A percentile compares a stretch with the other conserved stretches of the same genome.
These are phyloP conservation scores for Capromys pilorides DNA, from an alignment of 2,797 vertebrate genomes.

Conservation along the genomic window DNA sequence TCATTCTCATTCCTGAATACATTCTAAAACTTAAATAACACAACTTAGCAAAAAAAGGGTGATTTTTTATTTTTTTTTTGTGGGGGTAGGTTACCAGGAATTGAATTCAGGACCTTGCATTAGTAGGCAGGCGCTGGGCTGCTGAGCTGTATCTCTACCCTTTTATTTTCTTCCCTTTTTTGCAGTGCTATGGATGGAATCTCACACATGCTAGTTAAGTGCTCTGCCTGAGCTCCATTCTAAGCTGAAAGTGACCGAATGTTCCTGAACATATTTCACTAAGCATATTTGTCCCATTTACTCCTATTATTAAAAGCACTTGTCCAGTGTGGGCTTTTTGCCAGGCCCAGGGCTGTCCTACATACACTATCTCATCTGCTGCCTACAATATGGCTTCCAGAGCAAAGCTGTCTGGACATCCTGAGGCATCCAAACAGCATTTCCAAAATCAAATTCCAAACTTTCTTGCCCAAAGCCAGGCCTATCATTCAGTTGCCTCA, in stretches of 20 bases:
- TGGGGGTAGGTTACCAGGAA: too few relatives aligned
- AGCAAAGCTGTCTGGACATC: neutral
- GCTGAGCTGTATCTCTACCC: too few relatives aligned
- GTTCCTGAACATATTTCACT: neutral
- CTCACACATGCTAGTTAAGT: neutral
- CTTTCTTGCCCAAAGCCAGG: neutral
- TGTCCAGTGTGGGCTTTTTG: neutral
- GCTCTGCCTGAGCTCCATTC: neutral
- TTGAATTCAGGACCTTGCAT: too few relatives aligned
- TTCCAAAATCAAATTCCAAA: neutral
- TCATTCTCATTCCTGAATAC: slow-evolving; percentile 34
- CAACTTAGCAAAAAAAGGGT: neutral
- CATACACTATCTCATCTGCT: neutral
- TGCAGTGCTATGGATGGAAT: neutral
- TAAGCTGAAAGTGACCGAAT: neutral
- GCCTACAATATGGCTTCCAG: neutral
- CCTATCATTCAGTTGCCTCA: neutral
- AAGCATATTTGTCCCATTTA: neutral
- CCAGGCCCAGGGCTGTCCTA: neutral
- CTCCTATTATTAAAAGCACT: neutral
- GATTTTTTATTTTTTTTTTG: too few relatives aligned
- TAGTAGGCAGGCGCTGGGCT: too few relatives aligned
- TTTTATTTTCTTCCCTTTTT: neutral
- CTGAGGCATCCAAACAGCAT: neutral
- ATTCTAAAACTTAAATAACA: slow-evolving; percentile 48